Percentiles rank a stretch among this genome's conserved stretches.
Conservation (phyloP, 2,113 vertebrate genomes). For the Tapirus terrestris region DNA sequence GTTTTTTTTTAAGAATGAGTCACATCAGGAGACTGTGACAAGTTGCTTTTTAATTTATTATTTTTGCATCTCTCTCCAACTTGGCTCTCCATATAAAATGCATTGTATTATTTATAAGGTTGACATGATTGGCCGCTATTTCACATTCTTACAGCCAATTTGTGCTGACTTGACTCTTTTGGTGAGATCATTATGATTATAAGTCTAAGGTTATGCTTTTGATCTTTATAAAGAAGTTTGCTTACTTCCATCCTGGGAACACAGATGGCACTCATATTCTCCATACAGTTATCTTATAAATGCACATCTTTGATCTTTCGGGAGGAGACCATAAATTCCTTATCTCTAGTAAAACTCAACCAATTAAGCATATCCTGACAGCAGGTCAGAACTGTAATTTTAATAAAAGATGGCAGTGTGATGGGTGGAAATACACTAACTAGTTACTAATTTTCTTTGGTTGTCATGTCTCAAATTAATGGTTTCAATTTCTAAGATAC, state of each 20-base stretch:
- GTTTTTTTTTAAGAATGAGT: slow-evolving; percentile 1
- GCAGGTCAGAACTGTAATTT: slow-evolving; percentile 51
- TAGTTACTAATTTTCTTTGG: slow-evolving; percentile 50
- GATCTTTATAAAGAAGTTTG: slow-evolving; percentile 63
- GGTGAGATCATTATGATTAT: slow-evolving; percentile 54
- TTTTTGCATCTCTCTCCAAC: slow-evolving; percentile 43
- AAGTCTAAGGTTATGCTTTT: slow-evolving; percentile 68
- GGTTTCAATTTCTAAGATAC: not conserved
- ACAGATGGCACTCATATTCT: slow-evolving; percentile 56
- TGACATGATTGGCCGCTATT: slow-evolving; percentile 55
- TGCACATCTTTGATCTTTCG: slow-evolving; percentile 60
- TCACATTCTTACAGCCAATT: slow-evolving; percentile 51
- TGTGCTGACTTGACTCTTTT: slow-evolving; percentile 63
- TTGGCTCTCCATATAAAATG: slow-evolving; percentile 18
- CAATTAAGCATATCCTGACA: slow-evolving; percentile 63
- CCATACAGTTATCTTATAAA: slow-evolving; percentile 43
- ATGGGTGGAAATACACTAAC: not conserved
- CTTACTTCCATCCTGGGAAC: slow-evolving; percentile 41
- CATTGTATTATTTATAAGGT: slow-evolving; percentile 71
- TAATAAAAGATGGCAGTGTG: not conserved
- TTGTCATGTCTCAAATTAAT: not conserved
- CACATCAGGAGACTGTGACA: slow-evolving; percentile 35
- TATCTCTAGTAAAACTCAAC: slow-evolving; percentile 58
- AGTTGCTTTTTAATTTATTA: slow-evolving; percentile 52
- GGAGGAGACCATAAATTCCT: not conserved